phyloP scores from a whole-genome alignment of 2,113 vertebrate genomes.

The Chaetodon trifascialis region DNA sequence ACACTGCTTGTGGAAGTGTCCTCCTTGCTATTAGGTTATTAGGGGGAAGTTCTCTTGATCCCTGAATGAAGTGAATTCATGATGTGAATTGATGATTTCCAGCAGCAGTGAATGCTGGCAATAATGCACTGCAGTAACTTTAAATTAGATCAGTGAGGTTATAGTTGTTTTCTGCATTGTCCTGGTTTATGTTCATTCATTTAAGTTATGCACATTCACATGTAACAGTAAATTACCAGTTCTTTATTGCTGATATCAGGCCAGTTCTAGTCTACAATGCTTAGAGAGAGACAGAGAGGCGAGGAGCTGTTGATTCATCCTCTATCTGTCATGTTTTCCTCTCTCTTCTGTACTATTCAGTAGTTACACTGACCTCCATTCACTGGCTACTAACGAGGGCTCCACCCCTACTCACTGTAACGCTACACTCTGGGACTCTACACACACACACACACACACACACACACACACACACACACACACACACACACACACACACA shows the following conservation, averaged over 20 bases:
- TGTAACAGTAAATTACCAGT: neutral
- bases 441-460: slow-evolving; percentile 31
- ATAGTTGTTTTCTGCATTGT: neutral
- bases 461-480: slow-evolving; percentile 32
- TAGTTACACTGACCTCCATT: slow-evolving; percentile 78
- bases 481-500: slow-evolving; percentile 33
- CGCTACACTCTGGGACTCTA: slow-evolving; percentile 26
- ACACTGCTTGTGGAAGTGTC: no score
- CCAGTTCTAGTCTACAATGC: neutral
- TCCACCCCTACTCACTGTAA: slow-evolving; percentile 58
- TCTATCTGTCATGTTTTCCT: slow-evolving; percentile 58
- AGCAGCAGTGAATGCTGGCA: no score
- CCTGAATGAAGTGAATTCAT: no score
- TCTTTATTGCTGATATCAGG: neutral
- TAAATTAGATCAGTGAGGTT: neutral
- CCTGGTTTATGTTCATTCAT: neutral
- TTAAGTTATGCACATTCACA: no score
- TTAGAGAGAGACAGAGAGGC: neutral
- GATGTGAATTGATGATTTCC: no score
- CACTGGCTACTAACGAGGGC: slow-evolving; percentile 54
- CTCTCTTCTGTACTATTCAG: slow-evolving; percentile 48
- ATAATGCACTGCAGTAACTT: neutral
- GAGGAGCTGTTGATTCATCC: slow-evolving; percentile 44
- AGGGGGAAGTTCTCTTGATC: no score
- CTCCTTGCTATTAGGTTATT: no score